phyloP scores from a whole-genome alignment of 2,113 vertebrate genomes.

The Cyanoderma ruficeps region DNA sequence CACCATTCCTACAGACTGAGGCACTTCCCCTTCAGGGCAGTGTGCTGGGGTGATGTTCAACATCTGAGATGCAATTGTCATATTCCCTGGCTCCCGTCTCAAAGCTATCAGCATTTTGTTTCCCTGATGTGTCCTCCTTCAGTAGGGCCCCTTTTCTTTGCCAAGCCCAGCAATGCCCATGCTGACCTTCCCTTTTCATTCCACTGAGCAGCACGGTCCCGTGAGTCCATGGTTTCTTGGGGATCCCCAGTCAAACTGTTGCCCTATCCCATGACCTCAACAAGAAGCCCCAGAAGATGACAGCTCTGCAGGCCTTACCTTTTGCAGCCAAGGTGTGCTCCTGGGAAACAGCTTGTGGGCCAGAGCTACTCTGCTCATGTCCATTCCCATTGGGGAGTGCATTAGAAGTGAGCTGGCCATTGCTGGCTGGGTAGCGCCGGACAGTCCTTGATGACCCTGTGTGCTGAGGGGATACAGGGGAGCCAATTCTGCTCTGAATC shows the following conservation, averaged over 20 bases:
- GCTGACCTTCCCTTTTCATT: background rate
- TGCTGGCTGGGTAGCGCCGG: constrained; percentile 83
- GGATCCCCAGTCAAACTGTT: background rate
- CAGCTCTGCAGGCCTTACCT: constrained; percentile 74
- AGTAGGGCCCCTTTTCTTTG: background rate
- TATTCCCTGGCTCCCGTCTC: background rate
- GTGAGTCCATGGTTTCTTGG: background rate
- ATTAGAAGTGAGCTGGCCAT: constrained; percentile 85
- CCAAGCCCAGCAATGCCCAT: background rate
- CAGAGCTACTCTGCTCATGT: constrained; percentile 63
- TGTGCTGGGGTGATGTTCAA: background rate
- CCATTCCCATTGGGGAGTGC: constrained; percentile 75
- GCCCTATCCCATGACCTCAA: background rate
- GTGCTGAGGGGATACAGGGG: constrained; percentile 75
- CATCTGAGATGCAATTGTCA: background rate
- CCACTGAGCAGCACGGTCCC: background rate
- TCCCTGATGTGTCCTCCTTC: background rate
- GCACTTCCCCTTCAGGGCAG: background rate
- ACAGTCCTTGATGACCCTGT: constrained; percentile 83
- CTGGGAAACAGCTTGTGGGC: constrained; percentile 53
- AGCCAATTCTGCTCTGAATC: constrained; percentile 80
- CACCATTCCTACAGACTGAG: background rate
- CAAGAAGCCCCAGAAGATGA: background rate
- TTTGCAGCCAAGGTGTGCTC: constrained; percentile 71
- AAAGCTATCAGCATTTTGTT: background rate